Evolutionary conservation across 2,888 invertebrate genomes (phyloP).

Genomic region (Thelaira solivaga): DNA sequence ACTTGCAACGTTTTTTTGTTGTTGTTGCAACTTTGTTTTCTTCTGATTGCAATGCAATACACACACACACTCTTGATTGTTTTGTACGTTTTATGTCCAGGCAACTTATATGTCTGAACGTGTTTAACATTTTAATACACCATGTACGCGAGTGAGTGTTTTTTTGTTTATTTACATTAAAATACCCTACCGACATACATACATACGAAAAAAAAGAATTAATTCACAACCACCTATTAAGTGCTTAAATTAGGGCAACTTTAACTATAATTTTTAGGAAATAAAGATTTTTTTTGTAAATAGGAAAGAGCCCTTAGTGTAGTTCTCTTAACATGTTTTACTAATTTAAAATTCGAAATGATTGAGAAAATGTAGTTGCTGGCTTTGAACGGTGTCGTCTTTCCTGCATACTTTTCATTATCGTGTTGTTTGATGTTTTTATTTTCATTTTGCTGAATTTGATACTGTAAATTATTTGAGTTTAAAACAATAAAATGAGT

Average conservation of each 20-base stretch:
- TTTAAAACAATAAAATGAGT: background rate
- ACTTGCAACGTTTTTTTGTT: background rate
- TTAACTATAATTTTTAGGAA: no score
- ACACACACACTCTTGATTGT: no score
- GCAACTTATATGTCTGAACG: slow-evolving; percentile 21
- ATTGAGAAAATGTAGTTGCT: no score
- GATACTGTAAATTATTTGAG: slow-evolving; percentile 37
- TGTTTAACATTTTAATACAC: slow-evolving; percentile 31
- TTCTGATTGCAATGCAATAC: background rate
- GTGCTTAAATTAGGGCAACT: no score
- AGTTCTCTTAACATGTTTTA: no score
- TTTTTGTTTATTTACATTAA: slow-evolving; percentile 14
- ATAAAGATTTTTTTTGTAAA: no score
- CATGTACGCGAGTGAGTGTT: slow-evolving; percentile 9
- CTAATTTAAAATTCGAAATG: no score
- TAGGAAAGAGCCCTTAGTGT: no score
- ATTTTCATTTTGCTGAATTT: slow-evolving; percentile 40
- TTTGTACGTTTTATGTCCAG: background rate
- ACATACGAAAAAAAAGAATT: no score
- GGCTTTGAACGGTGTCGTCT: background rate
- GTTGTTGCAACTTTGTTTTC: slow-evolving; percentile 23
- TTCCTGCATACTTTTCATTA: background rate
- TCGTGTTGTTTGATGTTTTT: background rate
- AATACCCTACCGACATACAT: slow-evolving; percentile 9
- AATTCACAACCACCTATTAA: no score